Percentiles rank a stretch among this genome's conserved stretches.
Conservation (phyloP, 2,797 vertebrate genomes). For the Artibeus jamaicensis region DNA sequence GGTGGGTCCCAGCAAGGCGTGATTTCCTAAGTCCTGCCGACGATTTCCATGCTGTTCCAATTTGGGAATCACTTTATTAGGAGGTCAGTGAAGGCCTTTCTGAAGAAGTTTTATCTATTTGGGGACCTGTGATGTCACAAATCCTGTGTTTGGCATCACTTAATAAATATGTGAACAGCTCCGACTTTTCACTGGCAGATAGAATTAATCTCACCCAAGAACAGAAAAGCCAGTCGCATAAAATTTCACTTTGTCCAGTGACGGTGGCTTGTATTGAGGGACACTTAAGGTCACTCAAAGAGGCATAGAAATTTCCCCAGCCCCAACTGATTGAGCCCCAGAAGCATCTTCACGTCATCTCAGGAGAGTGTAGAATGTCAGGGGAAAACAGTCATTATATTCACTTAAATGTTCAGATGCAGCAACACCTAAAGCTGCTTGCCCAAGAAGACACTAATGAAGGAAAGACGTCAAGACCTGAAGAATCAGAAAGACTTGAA, state of each 20-base stretch:
- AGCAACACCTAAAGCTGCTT: not conserved
- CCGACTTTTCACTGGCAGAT: not conserved
- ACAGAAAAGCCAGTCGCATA: not conserved
- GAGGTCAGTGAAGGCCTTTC: not conserved
- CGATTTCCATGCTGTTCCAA: not conserved
- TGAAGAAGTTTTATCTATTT: not conserved
- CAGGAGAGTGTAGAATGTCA: not conserved
- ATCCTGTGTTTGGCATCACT: not conserved
- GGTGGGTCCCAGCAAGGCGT: accelerated
- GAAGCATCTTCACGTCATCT: not conserved
- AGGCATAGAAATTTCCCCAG: not conserved
- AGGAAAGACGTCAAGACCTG: not conserved
- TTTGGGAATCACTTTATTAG: not conserved
- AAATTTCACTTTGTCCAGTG: not conserved
- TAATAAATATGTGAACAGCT: not conserved
- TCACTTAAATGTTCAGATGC: not conserved
- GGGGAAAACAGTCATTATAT: not conserved
- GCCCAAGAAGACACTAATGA: not conserved
- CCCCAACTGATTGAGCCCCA: not conserved
- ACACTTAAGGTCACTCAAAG: not conserved
- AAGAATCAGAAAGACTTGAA: not conserved
- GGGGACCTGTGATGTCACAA: not conserved
- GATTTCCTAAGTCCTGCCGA: not conserved
- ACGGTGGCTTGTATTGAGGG: not conserved
- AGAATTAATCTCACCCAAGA: not conserved